phyloP scores from a whole-genome alignment of 2,797 vertebrate genomes.

The Sebastes nivosus region DNA sequence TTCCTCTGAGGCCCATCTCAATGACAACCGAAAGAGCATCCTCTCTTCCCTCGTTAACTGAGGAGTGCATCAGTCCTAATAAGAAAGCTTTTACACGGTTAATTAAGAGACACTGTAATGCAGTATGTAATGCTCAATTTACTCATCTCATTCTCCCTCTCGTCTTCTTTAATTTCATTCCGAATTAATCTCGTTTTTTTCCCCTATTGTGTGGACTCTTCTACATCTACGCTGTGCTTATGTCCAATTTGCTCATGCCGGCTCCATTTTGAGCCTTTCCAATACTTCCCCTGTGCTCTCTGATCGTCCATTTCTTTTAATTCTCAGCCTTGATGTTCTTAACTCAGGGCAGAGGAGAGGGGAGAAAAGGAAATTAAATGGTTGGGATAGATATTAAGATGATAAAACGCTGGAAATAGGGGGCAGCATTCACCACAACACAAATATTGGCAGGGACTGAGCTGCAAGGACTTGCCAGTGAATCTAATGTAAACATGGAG shows the following conservation, averaged over 20 bases:
- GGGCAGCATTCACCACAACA: constrained; percentile 50
- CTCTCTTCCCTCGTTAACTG: constrained; percentile 66
- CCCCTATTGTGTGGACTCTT: constrained; percentile 48
- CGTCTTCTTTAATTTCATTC: constrained; percentile 77
- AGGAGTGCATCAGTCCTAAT: constrained; percentile 77
- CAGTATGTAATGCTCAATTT: constrained; percentile 80
- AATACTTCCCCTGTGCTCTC: constrained; percentile 22
- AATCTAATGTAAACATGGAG: constrained; percentile 68
- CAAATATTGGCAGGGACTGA: constrained; percentile 55
- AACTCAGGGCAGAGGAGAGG: constrained; percentile 51
- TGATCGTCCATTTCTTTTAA: constrained; percentile 57
- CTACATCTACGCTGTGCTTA: constrained; percentile 37
- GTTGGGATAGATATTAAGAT: constrained; percentile 44
- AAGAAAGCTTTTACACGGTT: constrained; percentile 83
- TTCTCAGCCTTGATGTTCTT: constrained; percentile 56
- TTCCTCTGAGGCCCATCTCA: constrained; percentile 59
- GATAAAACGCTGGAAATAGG: constrained; percentile 55
- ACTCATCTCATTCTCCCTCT: constrained; percentile 68
- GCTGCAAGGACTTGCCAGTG: constrained; percentile 47
- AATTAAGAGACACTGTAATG: constrained; percentile 83
- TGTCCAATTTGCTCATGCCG: constrained; percentile 51
- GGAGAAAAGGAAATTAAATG: constrained; percentile 27
- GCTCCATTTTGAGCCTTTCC: constrained; percentile 70
- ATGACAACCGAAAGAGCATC: constrained; percentile 64
- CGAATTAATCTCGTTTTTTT: constrained; percentile 58